Conservation (phyloP, 2,888 invertebrate genomes). For the Rhingia campestris region DNA sequence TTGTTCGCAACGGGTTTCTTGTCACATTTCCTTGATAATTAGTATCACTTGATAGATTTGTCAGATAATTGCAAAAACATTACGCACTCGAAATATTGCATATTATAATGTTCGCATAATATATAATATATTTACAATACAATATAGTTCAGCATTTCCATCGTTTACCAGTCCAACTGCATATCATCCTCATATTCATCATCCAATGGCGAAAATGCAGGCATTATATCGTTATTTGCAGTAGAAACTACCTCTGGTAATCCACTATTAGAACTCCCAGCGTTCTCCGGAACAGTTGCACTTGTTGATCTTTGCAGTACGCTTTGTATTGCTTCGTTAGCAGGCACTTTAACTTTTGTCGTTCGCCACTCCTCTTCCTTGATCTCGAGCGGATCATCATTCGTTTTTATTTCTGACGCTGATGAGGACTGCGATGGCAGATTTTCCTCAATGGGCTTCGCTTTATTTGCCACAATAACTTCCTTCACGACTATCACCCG, state of each 20-base stretch:
- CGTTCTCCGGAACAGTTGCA: not conserved
- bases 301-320: conserved; percentile 48
- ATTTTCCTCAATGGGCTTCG: not conserved
- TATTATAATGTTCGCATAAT: not conserved
- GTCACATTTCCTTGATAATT: too few species aligned
- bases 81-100: not conserved
- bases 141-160: not conserved
- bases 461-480: not conserved
- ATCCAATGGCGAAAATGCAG: conserved; percentile 46
- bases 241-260: not conserved
- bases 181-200: conserved; percentile 41
- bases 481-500: conserved; percentile 37
- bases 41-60: too few species aligned
- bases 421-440: not conserved
- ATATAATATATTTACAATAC: conserved; percentile 39
- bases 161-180: conserved; percentile 51
- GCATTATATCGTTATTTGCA: conserved; percentile 7
- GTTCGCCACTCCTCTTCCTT: conserved; percentile 64
- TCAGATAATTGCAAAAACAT: too few species aligned
- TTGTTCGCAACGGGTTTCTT: too few species aligned
- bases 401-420: conserved; percentile 7
- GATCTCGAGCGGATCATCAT: conserved; percentile 61
- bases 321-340: conserved; percentile 61
- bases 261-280: not conserved
- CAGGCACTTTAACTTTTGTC: conserved; percentile 63